Conservation (phyloP, 2,797 vertebrate genomes). For the Poliocrania exsul region DNA sequence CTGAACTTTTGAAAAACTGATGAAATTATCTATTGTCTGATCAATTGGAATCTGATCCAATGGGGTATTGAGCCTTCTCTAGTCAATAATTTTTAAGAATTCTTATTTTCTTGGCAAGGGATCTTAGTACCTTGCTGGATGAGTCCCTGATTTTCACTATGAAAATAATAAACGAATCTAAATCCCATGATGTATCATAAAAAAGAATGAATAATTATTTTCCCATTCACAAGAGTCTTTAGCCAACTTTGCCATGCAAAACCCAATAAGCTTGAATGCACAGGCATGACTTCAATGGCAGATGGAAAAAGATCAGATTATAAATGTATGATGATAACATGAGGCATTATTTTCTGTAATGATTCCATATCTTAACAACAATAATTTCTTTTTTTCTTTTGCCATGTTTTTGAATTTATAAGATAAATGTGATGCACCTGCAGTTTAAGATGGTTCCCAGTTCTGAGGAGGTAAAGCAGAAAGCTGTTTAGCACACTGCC, state of each 20-base stretch:
- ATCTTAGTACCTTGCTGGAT: conserved; percentile 6
- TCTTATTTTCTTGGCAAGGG: not conserved
- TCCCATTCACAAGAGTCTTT: not conserved
- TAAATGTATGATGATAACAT: not conserved
- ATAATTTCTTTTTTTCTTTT: not conserved
- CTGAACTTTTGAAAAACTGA: not conserved
- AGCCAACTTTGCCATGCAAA: conserved; percentile 26
- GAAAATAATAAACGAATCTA: not conserved
- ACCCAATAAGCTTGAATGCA: not conserved
- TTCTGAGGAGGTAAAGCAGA: conserved; percentile 44
- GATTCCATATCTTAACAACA: not conserved
- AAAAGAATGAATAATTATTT: conserved; percentile 1
- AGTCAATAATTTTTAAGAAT: not conserved
- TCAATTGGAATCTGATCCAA: not conserved
- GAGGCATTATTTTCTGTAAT: not conserved
- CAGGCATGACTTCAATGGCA: not conserved
- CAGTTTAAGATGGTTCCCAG: conserved; percentile 24
- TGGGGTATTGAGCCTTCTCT: not conserved
- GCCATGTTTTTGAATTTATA: not conserved
- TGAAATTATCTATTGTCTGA: conserved; percentile 7
- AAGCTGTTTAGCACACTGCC: not conserved
- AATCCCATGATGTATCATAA: not conserved
- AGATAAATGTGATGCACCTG: conserved; percentile 58
- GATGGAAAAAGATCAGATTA: not conserved
- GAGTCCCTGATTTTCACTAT: not conserved